phyloP scores from a whole-genome alignment of 2,888 invertebrate genomes.

The Morpho helenor region DNA sequence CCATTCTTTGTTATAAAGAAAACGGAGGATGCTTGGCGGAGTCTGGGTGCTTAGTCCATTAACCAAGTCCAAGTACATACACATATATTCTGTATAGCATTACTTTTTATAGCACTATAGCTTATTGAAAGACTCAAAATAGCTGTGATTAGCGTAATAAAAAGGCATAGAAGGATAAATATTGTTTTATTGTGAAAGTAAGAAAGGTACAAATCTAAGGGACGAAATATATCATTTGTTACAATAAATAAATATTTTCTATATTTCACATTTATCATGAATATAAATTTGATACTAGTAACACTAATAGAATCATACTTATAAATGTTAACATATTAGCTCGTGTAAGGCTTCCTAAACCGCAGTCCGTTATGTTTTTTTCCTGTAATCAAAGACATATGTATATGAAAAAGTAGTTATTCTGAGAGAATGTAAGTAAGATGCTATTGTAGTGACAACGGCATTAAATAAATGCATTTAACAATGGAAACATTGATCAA shows the following conservation, averaged over 20 bases:
- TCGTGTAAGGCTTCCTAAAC: constrained; percentile 47
- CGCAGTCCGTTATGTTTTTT: constrained; percentile 60
- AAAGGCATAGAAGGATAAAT: constrained; percentile 45
- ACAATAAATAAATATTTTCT: constrained; percentile 9
- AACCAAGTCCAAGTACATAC: no score
- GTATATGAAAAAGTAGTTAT: neutral
- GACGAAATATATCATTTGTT: constrained; percentile 17
- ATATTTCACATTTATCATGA: constrained; percentile 28
- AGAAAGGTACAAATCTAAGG: constrained; percentile 64
- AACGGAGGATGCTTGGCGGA: no score
- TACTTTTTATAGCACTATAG: no score
- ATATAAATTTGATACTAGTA: constrained; percentile 33
- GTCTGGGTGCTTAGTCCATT: no score
- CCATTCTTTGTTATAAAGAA: no score
- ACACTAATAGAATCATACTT: constrained; percentile 33
- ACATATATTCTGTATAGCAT: no score
- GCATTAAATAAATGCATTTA: no score
- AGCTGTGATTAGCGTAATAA: neutral
- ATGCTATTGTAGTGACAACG: no score
- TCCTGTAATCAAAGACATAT: constrained; percentile 44
- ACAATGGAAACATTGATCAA: no score
- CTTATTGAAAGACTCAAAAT: no score
- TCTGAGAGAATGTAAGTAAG: no score
- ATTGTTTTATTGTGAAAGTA: constrained; percentile 68
- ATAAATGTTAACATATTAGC: constrained; percentile 37